Percentiles rank a stretch among this genome's conserved stretches.
Conservation (phyloP, 2,113 vertebrate genomes). For the Alectura lathami region DNA sequence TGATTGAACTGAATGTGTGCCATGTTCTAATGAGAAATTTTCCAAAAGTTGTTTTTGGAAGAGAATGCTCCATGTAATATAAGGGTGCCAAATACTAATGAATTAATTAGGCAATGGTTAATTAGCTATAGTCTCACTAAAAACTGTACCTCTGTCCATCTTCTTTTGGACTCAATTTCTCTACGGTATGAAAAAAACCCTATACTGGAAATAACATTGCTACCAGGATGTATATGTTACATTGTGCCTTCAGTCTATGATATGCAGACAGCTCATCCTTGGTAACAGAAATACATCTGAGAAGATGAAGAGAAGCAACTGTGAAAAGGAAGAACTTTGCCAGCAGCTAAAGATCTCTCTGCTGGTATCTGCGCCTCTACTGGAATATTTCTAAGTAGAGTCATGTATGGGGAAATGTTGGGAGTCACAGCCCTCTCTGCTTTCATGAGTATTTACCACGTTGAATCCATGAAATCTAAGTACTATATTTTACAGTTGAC, state of each 20-base stretch:
- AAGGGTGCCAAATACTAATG: not conserved
- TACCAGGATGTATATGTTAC: not conserved
- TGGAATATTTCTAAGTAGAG: not conserved
- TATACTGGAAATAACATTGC: not conserved
- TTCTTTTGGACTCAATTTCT: not conserved
- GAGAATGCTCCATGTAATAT: not conserved
- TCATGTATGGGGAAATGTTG: not conserved
- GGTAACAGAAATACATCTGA: not conserved
- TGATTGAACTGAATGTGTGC: not conserved
- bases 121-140: not conserved
- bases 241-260: not conserved
- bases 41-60: not conserved
- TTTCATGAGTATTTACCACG: not conserved
- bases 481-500: conserved; percentile 47
- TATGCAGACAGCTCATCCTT: not conserved
- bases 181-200: not conserved
- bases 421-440: not conserved
- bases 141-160: not conserved
- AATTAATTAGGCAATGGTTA: not conserved
- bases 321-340: not conserved
- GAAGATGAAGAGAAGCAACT: not conserved
- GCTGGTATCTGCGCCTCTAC: not conserved
- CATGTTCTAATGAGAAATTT: not conserved
- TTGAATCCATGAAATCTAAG: conserved; percentile 25
- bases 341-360: not conserved